These are phyloP conservation scores for Drosophila multiciliata DNA, from an alignment of 2,888 invertebrate species.

Conservation along the genomic window DNA sequence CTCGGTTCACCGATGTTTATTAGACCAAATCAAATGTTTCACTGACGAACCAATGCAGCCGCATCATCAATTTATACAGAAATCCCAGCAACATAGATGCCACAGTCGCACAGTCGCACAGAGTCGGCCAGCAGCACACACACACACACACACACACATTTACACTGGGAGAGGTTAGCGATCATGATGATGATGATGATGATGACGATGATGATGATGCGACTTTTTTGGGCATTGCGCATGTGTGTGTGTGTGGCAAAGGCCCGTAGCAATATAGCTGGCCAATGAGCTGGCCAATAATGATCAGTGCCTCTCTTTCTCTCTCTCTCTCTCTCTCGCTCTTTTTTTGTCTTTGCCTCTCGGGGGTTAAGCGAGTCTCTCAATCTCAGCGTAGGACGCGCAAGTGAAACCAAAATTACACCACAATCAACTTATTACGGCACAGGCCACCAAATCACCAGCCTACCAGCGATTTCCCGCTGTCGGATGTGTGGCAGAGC, in stretches of 20 bases:
- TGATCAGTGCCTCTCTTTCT: constrained; percentile 38
- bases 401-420: constrained; percentile 82
- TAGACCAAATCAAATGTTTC: constrained; percentile 85
- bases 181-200: constrained; percentile 62
- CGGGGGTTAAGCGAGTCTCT: constrained; percentile 47
- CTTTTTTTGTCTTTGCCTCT: constrained; percentile 9
- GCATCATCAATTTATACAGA: constrained; percentile 85
- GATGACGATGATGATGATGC: constrained; percentile 61
- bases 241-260: constrained; percentile 71
- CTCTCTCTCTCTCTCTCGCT: background rate
- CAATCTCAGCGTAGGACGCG: constrained; percentile 58
- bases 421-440: constrained; percentile 83
- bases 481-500: constrained; percentile 65
- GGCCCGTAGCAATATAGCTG: constrained; percentile 39
- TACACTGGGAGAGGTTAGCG: constrained; percentile 50
- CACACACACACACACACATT: constrained; percentile 11
- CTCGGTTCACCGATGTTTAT: constrained; percentile 83
- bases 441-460: constrained; percentile 46
- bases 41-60: constrained; percentile 84
- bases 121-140: constrained; percentile 42
- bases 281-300: constrained; percentile 76
- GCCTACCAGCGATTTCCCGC: constrained; percentile 63
- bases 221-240: constrained; percentile 66
- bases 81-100: constrained; percentile 70
- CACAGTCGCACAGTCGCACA: constrained; percentile 47